Conservation (phyloP, 2,888 invertebrate species). For the Stramonita haemastoma region DNA sequence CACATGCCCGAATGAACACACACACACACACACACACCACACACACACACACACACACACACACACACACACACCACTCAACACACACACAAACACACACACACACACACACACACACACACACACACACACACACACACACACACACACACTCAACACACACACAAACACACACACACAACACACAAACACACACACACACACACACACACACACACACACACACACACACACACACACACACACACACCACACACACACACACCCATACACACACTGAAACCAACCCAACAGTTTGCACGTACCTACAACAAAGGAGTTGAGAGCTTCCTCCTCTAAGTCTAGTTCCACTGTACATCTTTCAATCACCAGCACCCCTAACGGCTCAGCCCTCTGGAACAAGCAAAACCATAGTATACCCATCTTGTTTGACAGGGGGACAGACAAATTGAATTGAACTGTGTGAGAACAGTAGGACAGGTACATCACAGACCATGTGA, state of each 20-base stretch:
- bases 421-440: not conserved
- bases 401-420: not conserved
- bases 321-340: constrained; percentile 77
- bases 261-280: not conserved
- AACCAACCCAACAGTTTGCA: not conserved
- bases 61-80: not conserved
- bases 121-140: not conserved
- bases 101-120: not conserved
- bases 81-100: not conserved
- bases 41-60: too few relatives aligned
- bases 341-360: constrained; percentile 88
- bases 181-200: not conserved
- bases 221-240: not conserved
- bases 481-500: too few relatives aligned
- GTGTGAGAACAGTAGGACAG: too few relatives aligned
- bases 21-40: too few relatives aligned
- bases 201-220: constrained; percentile 3
- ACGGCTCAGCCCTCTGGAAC: constrained; percentile 86
- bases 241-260: not conserved
- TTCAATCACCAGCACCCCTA: constrained; percentile 92
- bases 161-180: not conserved
- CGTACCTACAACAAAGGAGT: constrained; percentile 67
- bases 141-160: not conserved
- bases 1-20: not conserved
- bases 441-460: too few relatives aligned